Evolutionary conservation across 2,113 vertebrate species (phyloP), one percentile per base, ranked within the genome.

Genomic region (Blennius ocellaris): DNA sequence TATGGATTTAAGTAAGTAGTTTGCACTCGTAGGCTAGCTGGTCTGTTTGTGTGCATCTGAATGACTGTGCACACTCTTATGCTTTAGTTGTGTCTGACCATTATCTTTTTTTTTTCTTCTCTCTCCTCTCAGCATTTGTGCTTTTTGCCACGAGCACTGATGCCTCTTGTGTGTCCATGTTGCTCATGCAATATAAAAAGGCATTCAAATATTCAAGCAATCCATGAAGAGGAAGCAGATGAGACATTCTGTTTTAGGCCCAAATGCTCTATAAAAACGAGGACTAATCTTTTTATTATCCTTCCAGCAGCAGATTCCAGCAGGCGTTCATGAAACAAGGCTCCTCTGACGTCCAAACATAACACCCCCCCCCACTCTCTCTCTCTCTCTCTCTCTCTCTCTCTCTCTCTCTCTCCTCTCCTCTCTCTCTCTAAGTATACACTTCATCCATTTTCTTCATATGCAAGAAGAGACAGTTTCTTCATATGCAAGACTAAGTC

Each of bases 161-260:
- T 76, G 68, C 68, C 69, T 55, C 64, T 64, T 82, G 63, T 71
- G 70, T 88, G 62, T n/a, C n/a, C 78, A 48, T 70, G 73, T 66
- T 57, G 66, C 81, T 88, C 73, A 39, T 92, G 93, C 92, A 95
- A 94, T 94, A 97, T 94, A 95, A 94, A 94, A 96, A 96, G 94
- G 94, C 94, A 95, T 95, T 95, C 90, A 92, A 95, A 94, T 94
- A 96, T 95, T 84, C 36, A 72, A 87, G 92, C 92, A 93, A 95
- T 95, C 94, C 88, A 87, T 90, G 92, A 88, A 92, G 95, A 97
- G 96, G 96, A 97, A 97, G 94, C 95, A 93, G 93, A 96, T 94
- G 95, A 97, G 97, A 99, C 96, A 78, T 94, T 97, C 95, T 95
- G 93, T 96, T 96, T 95, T 94, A 95, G 94, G 94, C 95, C 90